Base-by-base conservation (phyloP, 2,113 vertebrate species). In the Labeo catla region DNA sequence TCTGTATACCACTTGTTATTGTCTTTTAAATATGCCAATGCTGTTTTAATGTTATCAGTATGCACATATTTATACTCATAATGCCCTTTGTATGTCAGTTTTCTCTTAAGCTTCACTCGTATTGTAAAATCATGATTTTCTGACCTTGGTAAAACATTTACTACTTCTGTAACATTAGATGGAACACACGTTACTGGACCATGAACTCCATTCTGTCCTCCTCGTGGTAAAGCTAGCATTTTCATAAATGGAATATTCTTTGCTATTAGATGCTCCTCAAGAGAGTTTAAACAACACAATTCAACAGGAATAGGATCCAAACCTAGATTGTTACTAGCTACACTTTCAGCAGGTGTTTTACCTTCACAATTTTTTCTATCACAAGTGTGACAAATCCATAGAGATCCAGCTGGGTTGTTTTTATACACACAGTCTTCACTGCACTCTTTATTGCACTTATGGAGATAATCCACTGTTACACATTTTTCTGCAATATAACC, bases 221-320 rank as follows among this genome's bases (percentile, higher is more conserved):
- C 84, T 57, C 84, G 84, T 0, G 87, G 87, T 9, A 90, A 82
- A 0, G 70, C 59, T 0, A 78, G 13, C 36, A 86, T 78, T 2
- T 65, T 85, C 81, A 90, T 88, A 3, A 89, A 86, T 1, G 86
- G 84, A 3, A 89, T 89, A 16, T 88, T 19, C 8, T 65, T n/a
- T 0, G 52, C 82, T 15, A 88, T 85, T 2, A 88, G 54, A 86
- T 90, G 82, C 8, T 86, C 34, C 6, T 90, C 84, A 16, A 90
- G 45, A 10, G 21, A 49, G 65, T 87, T 87, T 49, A 88, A 76
- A n/a, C 4, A 39, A 2, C 13, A 5, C 54, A 88, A 9, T 72
- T 88, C 78, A 34, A 15, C 1, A 34, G 83, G 79, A 66, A 88
- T 61, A 28, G 83, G 59, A 19, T 76, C 83, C 34, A 88, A 2